phyloP scores from a whole-genome alignment of 2,888 invertebrate species.

The Cheilosia pagana region DNA sequence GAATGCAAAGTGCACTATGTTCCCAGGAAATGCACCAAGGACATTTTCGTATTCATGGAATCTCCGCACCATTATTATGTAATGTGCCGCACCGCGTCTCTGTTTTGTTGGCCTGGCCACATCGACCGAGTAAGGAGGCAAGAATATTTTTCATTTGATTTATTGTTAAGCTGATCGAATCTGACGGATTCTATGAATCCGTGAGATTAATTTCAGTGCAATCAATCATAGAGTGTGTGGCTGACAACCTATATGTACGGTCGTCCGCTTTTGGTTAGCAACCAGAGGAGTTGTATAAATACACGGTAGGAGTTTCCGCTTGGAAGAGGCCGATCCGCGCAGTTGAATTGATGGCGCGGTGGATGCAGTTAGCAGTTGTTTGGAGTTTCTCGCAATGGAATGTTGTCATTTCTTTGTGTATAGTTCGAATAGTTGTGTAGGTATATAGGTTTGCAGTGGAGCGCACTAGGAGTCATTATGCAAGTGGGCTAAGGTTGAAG shows the following conservation, averaged over 20 bases:
- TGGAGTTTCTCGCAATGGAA: conserved; percentile 9
- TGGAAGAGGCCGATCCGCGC: conserved; percentile 16
- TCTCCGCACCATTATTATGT: conserved; percentile 59
- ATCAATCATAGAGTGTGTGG: conserved; percentile 67
- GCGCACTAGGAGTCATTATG: neutral
- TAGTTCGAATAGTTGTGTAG: neutral
- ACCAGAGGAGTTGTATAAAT: neutral
- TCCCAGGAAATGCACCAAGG: conserved; percentile 71
- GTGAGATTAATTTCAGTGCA: conserved; percentile 74
- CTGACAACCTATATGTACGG: conserved; percentile 56
- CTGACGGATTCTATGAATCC: conserved; percentile 74
- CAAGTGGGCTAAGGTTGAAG: conserved; percentile 21
- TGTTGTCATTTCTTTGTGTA: conserved; percentile 26
- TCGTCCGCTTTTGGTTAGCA: conserved; percentile 1
- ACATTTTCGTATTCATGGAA: conserved; percentile 63
- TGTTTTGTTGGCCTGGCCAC: conserved; percentile 16
- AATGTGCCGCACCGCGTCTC: conserved; percentile 36
- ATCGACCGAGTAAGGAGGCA: conserved; percentile 6
- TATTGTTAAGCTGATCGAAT: conserved; percentile 71
- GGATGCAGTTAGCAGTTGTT: neutral
- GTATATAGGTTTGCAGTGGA: neutral
- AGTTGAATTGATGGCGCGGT: neutral
- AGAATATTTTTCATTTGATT: conserved; percentile 59
- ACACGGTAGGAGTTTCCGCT: conserved; percentile 52
- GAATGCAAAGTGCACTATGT: conserved; percentile 66